Evolutionary conservation across 2,113 vertebrate genomes (phyloP), one percentile per base, ranked within the genome.

Genomic region (Psilopogon haemacephalus): DNA sequence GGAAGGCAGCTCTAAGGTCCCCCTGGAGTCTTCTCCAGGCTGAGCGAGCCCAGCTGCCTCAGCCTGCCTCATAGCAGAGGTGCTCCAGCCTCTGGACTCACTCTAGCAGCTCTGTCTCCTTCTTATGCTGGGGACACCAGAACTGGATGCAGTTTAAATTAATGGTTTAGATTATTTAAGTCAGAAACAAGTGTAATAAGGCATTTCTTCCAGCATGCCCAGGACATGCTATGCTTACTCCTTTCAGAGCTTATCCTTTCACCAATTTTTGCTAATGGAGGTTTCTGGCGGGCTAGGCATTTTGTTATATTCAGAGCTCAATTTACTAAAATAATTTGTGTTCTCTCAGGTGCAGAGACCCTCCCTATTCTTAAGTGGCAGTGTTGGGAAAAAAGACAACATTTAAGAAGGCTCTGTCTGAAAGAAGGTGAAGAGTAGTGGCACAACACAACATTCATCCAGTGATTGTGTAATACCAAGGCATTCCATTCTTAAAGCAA

Each of bases 391-490:
- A 93, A 86, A 82, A 64, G 70, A 85, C 13, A 67, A 76, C 55
- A 46, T 69, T 94, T 83, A 73, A 79, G 67, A 92, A 91, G 81
- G 62, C 42, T 74, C 60, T 87, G 55, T 81, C 46, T 85, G 48
- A 72, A n/a, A 54, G 89, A 70, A 89, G 27, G 69, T 88, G 87
- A 84, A 64, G 32, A 62, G 71, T 8, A 32, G 70, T 86, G 88
- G 74, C 75, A 96, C 68, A 90, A 84, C 44, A 84, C 88, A 93
- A 89, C 32, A 70, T 56, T 84, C 60, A 8, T 60, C 74, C 48
- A 69, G 88, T 92, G 88, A 82, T 92, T 88, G 89, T 73, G 67
- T 73, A 89, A 84, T 73, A 89, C 75, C 35, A 75, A 83, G 84
- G 69, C 85, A 86, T 97, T 93, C 72, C 13, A 72, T 82, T 69